phyloP scores from a whole-genome alignment of 2,113 vertebrate genomes.

The Python bivittatus region DNA sequence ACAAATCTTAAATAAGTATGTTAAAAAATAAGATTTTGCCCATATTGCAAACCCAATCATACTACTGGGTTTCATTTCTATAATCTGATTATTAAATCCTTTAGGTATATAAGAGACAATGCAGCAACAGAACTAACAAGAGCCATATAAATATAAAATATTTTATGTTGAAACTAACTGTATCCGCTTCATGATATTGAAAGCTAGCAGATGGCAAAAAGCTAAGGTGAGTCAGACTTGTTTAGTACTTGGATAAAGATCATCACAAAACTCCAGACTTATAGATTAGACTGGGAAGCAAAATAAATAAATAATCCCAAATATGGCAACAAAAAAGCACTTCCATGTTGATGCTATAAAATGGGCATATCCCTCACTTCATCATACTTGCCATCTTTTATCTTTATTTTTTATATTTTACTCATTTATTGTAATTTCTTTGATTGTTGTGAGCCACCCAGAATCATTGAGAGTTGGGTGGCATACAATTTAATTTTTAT shows the following conservation, averaged over 20 bases:
- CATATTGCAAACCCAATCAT: slow-evolving; percentile 15
- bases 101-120: not conserved
- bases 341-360: not conserved
- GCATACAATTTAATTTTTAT: not conserved
- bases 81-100: not conserved
- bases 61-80: slow-evolving; percentile 1
- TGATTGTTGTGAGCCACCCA: not conserved
- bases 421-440: not conserved
- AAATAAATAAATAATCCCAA: not conserved
- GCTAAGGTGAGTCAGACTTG: not conserved
- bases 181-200: not conserved
- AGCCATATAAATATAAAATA: not conserved
- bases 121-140: not conserved
- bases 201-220: not conserved
- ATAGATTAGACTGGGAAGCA: not conserved
- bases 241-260: not conserved
- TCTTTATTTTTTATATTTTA: not conserved
- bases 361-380: not conserved
- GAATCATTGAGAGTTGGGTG: not conserved
- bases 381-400: not conserved
- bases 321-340: not conserved
- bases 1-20: slow-evolving; percentile 39
- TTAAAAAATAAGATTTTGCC: slow-evolving; percentile 22
- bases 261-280: not conserved
- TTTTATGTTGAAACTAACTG: not conserved